These are phyloP conservation scores for Pachyrhynchus sulphureomaculatus DNA, from an alignment of 1,140 invertebrate genomes.

Conservation along the genomic window DNA sequence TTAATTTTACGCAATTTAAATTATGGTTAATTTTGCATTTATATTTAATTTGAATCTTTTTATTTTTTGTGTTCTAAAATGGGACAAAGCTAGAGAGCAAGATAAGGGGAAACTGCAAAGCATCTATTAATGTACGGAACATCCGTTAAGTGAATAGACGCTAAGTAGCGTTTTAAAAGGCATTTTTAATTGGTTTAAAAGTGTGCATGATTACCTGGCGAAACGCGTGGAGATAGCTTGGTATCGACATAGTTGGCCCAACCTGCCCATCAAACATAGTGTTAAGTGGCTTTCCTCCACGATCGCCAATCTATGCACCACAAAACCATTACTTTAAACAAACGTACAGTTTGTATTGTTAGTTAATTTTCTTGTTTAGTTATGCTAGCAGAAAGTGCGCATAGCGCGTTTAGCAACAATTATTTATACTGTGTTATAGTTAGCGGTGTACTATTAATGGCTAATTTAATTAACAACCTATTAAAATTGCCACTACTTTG, in stretches of 20 bases:
- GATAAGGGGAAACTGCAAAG: conserved; percentile 46
- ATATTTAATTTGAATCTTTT: conserved; percentile 37
- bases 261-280: conserved; percentile 11
- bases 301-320: conserved; percentile 46
- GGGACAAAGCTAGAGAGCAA: conserved; percentile 49
- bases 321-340: conserved; percentile 44
- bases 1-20: conserved; percentile 35
- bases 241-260: conserved; percentile 15
- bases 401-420: conserved; percentile 5
- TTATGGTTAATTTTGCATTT: conserved; percentile 21
- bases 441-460: conserved; percentile 7
- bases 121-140: conserved; percentile 33
- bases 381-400: background rate
- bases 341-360: conserved; percentile 40
- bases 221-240: conserved; percentile 31
- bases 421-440: conserved; percentile 6
- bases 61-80: conserved; percentile 42
- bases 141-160: conserved; percentile 15
- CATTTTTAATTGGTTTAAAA: conserved; percentile 44
- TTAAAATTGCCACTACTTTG: conserved; percentile 34
- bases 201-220: conserved; percentile 45
- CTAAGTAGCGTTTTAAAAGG: conserved; percentile 27
- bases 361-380: conserved; percentile 15
- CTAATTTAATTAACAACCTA: background rate
- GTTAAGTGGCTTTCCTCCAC: conserved; percentile 33